These are phyloP conservation scores for Xiphias gladius DNA, from an alignment of 2,113 vertebrate genomes.

Conservation along the genomic window DNA sequence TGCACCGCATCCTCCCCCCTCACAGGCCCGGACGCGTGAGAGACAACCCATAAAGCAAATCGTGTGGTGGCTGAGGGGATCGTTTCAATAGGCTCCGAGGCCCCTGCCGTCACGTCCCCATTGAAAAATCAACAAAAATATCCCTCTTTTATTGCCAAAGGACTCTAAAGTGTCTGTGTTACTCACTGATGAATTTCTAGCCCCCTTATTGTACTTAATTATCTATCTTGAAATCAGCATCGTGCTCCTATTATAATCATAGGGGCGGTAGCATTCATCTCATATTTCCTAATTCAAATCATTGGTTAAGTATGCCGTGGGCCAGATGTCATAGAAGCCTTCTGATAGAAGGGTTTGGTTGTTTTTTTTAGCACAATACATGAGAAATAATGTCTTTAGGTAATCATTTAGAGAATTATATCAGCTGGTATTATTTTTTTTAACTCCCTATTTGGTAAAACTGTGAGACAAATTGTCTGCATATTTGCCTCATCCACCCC, in stretches of 20 bases:
- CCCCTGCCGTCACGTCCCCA: constrained; percentile 21
- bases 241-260: background rate
- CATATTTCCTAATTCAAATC: background rate
- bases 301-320: background rate
- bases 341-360: no score
- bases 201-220: background rate
- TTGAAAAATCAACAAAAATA: constrained; percentile 24
- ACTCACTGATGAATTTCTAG: background rate
- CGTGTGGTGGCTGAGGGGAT: background rate
- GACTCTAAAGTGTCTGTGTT: background rate
- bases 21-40: background rate
- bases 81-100: constrained; percentile 40
- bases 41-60: constrained; percentile 38
- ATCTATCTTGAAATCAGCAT: background rate
- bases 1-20: background rate
- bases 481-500: background rate
- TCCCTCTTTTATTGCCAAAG: constrained; percentile 6
- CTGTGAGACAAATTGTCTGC: background rate
- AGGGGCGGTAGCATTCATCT: background rate
- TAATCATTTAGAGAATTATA: background rate
- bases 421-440: background rate
- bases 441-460: background rate
- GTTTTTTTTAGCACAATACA: background rate
- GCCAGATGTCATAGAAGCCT: no score
- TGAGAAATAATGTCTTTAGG: background rate